A percentile compares a stretch with the other conserved stretches of the same genome.
Evolutionary conservation across 2,113 vertebrate genomes (phyloP).

Genomic region (Syngnathoides biaculeatus): DNA sequence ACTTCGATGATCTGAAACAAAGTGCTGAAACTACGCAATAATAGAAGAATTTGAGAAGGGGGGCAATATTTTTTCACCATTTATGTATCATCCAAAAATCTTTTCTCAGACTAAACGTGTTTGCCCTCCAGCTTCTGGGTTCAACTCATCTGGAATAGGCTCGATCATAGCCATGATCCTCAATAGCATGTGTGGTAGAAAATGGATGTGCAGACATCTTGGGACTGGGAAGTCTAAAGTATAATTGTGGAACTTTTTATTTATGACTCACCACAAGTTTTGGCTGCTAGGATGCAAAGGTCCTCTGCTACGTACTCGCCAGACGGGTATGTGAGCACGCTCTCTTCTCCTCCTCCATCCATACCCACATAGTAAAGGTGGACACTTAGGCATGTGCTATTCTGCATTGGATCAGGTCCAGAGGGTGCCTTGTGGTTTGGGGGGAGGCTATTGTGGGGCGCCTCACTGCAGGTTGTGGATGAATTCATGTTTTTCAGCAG

Average conservation of each 20-base stretch:
- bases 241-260: neutral
- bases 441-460: slow-evolving; percentile 23
- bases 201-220: neutral
- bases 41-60: too few species aligned
- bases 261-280: slow-evolving; percentile 83
- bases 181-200: neutral
- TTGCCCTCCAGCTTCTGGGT: too few species aligned
- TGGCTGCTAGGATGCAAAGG: slow-evolving; percentile 84
- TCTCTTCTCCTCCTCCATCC: slow-evolving; percentile 39
- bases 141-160: too few species aligned
- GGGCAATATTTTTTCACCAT: too few species aligned
- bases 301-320: slow-evolving; percentile 89
- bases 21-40: too few species aligned
- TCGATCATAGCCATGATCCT: too few species aligned
- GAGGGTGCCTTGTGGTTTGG: slow-evolving; percentile 54
- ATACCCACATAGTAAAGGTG: slow-evolving; percentile 79
- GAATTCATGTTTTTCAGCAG: slow-evolving; percentile 81
- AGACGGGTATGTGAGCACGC: slow-evolving; percentile 74
- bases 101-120: too few species aligned
- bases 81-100: too few species aligned
- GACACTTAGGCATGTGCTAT: slow-evolving; percentile 72
- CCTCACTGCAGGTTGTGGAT: slow-evolving; percentile 44
- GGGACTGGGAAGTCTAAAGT: neutral
- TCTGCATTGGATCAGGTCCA: slow-evolving; percentile 64
- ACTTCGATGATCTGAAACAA: too few species aligned